These are phyloP conservation scores for Poeciliopsis gracilis DNA, from an alignment of 2,797 vertebrate species.

Conservation along the genomic window DNA sequence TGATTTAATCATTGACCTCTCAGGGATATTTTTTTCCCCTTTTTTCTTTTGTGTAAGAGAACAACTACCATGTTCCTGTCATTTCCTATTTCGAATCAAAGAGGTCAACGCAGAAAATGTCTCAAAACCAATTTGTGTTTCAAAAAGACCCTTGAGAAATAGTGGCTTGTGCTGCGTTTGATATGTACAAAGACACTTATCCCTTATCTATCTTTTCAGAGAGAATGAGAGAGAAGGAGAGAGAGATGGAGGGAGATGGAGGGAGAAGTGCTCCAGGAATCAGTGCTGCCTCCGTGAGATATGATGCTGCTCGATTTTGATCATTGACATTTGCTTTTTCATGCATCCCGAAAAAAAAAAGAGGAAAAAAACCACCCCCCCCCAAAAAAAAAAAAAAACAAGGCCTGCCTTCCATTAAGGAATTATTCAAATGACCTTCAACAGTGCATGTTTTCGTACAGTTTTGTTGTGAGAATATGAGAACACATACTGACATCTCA, in stretches of 20 bases:
- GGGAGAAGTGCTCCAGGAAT: constrained; percentile 78
- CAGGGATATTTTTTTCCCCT: constrained; percentile 40
- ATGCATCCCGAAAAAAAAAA: constrained; percentile 73
- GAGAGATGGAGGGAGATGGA: constrained; percentile 67
- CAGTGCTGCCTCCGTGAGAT: constrained; percentile 76
- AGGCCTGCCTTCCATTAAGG: constrained; percentile 81
- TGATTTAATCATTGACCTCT: constrained; percentile 78
- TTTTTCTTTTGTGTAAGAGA: constrained; percentile 52
- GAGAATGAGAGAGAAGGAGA: constrained; percentile 65
- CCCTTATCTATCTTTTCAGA: constrained; percentile 79
- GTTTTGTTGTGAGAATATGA: constrained; percentile 83
- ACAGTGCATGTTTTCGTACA: constrained; percentile 82
- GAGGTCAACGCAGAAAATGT: constrained; percentile 78
- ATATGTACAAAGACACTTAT: constrained; percentile 84
- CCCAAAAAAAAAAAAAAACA: constrained; percentile 69
- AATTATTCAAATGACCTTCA: constrained; percentile 87
- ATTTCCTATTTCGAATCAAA: constrained; percentile 79
- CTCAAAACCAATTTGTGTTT: constrained; percentile 84
- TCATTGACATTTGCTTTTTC: constrained; percentile 85
- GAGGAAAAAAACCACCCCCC: too few species aligned
- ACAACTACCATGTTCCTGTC: constrained; percentile 76
- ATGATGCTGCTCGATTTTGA: constrained; percentile 83
- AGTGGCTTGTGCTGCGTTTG: constrained; percentile 73
- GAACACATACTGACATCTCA: constrained; percentile 84
- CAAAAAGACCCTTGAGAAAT: constrained; percentile 80